Conservation (phyloP, 2,888 invertebrate species). For the Poecilus cupreus region DNA sequence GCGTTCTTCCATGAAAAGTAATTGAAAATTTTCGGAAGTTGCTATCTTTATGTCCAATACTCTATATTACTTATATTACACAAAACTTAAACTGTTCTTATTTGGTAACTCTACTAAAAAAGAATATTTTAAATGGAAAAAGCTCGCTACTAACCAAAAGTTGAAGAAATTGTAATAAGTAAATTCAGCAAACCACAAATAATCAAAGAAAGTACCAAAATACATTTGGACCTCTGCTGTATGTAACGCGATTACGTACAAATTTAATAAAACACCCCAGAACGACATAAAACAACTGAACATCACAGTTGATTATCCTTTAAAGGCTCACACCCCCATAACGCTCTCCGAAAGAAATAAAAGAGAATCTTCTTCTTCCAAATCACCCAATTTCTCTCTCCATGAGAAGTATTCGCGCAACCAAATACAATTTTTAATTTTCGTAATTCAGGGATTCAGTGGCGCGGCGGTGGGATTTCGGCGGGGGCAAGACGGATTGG, state of each 20-base stretch:
- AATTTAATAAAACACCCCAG: neutral
- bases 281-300: neutral
- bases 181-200: too few species aligned
- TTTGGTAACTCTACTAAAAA: too few species aligned
- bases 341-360: neutral
- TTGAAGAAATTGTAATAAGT: too few species aligned
- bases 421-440: constrained; percentile 40
- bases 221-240: too few species aligned
- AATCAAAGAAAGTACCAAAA: too few species aligned
- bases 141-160: too few species aligned
- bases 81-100: too few species aligned
- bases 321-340: neutral
- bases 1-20: too few species aligned
- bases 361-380: neutral
- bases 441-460: constrained; percentile 9
- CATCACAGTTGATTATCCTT: neutral
- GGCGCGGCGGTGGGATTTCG: neutral
- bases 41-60: too few species aligned
- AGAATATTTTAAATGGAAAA: too few species aligned
- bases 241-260: neutral
- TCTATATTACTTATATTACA: too few species aligned
- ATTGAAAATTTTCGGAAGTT: too few species aligned
- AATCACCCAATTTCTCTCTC: constrained; percentile 15
- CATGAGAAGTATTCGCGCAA: neutral
- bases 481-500: constrained; percentile 8